Conservation (phyloP, 2,888 invertebrate species). For the Hypercompe scribonia region DNA sequence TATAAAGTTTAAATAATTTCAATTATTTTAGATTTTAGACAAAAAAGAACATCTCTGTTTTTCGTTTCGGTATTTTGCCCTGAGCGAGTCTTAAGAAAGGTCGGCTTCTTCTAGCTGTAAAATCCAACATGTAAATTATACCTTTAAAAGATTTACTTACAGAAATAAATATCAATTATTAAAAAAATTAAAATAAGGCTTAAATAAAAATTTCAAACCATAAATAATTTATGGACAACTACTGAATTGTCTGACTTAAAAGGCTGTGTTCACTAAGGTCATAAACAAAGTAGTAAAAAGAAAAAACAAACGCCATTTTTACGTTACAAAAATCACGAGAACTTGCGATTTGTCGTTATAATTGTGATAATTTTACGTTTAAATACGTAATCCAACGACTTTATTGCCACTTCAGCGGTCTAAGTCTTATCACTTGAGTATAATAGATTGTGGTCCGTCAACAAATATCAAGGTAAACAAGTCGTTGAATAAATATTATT, state of each 20-base stretch:
- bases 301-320: constrained; percentile 67
- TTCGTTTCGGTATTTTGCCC: too few relatives aligned
- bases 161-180: too few relatives aligned
- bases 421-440: constrained; percentile 12
- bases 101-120: too few relatives aligned
- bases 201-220: too few relatives aligned
- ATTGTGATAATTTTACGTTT: constrained; percentile 21
- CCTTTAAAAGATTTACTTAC: too few relatives aligned
- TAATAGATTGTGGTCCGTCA: constrained; percentile 22
- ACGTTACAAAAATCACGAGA: constrained; percentile 55
- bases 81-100: too few relatives aligned
- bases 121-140: too few relatives aligned
- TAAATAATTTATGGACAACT: too few relatives aligned
- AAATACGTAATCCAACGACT: constrained; percentile 6
- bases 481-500: constrained; percentile 52
- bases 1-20: too few relatives aligned
- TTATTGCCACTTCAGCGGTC: constrained; percentile 14
- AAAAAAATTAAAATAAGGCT: too few relatives aligned
- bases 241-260: not conserved
- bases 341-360: constrained; percentile 44
- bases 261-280: not conserved
- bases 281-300: not conserved
- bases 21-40: too few relatives aligned
- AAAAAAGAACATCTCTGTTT: too few relatives aligned
- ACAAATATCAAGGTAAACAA: constrained; percentile 68